These are phyloP conservation scores for Penaeus japonicus DNA, from an alignment of 1,140 invertebrate species.

Conservation along the genomic window DNA sequence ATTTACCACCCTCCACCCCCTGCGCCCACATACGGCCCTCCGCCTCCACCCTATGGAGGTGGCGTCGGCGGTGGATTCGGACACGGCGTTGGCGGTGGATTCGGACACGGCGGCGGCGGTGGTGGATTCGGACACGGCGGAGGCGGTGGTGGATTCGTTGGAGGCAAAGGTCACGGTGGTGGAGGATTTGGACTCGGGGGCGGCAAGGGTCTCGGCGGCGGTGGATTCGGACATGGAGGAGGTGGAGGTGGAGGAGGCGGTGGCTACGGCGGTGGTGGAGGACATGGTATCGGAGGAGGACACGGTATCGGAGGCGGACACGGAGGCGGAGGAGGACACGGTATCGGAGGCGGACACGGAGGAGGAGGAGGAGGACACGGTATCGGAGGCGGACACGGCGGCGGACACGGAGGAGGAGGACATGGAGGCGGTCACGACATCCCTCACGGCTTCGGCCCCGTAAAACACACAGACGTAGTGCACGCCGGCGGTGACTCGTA, in stretches of 20 bases:
- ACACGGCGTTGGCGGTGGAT: constrained; percentile 3
- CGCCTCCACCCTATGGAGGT: not conserved
- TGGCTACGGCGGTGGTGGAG: not conserved
- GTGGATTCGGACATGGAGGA: not conserved
- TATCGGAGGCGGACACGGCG: constrained; percentile 18
- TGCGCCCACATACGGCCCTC: not conserved
- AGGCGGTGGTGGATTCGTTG: constrained; percentile 34
- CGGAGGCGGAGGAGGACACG: not conserved
- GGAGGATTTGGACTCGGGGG: not conserved
- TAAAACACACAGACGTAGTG: constrained; percentile 45
- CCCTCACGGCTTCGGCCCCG: constrained; percentile 52
- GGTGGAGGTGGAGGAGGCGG: not conserved
- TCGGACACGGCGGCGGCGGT: not conserved
- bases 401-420: not conserved
- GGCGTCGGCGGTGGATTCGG: constrained; percentile 1
- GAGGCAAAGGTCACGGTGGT: constrained; percentile 14
- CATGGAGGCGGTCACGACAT: constrained; percentile 19
- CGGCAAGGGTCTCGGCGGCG: not conserved
- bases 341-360: not conserved
- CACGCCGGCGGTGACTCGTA: not conserved
- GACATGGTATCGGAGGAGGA: not conserved
- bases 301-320: not conserved
- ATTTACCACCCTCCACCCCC: not conserved
- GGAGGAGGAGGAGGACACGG: not conserved
- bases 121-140: not conserved